A percentile compares a stretch with the other conserved stretches of the same genome.
These are phyloP conservation scores for Sesia bembeciformis DNA, from an alignment of 2,888 invertebrate genomes.

Conservation along the genomic window DNA sequence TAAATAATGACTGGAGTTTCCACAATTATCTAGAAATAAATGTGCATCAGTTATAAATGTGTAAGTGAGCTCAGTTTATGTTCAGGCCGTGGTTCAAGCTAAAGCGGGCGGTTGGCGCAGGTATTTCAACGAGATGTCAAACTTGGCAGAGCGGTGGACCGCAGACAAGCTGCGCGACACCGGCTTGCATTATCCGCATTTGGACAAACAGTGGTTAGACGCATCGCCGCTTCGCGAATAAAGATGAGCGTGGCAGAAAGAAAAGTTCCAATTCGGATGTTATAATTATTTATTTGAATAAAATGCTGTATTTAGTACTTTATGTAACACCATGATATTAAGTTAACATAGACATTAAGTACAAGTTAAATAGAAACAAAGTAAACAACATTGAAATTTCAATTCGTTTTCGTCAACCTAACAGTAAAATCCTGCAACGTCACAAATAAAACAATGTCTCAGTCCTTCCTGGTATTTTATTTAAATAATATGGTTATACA, in stretches of 20 bases:
- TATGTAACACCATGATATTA: conserved; percentile 66
- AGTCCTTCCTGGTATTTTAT: conserved; percentile 66
- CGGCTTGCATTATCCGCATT: conserved; percentile 74
- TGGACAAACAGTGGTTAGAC: neutral
- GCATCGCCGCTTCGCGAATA: neutral
- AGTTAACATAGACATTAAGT: conserved; percentile 33
- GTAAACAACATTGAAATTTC: conserved; percentile 31
- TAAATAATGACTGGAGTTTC: too few relatives aligned
- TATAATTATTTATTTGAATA: conserved; percentile 71
- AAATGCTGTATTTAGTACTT: conserved; percentile 68
- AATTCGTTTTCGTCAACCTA: neutral
- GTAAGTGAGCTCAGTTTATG: too few relatives aligned
- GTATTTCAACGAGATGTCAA: conserved; percentile 80
- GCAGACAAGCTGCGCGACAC: conserved; percentile 74
- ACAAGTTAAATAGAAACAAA: conserved; percentile 53
- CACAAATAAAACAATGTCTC: conserved; percentile 60
- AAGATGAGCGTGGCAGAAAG: conserved; percentile 13
- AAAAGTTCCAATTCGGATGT: conserved; percentile 42
- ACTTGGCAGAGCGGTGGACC: conserved; percentile 81
- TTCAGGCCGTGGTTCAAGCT: conserved; percentile 41
- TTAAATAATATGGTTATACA: conserved; percentile 73
- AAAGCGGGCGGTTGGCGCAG: conserved; percentile 81
- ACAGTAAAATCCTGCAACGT: neutral
- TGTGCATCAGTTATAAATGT: too few relatives aligned
- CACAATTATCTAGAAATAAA: too few relatives aligned